These are phyloP conservation scores for Candoia aspera DNA, from an alignment of 2,113 vertebrate genomes.

Conservation along the genomic window DNA sequence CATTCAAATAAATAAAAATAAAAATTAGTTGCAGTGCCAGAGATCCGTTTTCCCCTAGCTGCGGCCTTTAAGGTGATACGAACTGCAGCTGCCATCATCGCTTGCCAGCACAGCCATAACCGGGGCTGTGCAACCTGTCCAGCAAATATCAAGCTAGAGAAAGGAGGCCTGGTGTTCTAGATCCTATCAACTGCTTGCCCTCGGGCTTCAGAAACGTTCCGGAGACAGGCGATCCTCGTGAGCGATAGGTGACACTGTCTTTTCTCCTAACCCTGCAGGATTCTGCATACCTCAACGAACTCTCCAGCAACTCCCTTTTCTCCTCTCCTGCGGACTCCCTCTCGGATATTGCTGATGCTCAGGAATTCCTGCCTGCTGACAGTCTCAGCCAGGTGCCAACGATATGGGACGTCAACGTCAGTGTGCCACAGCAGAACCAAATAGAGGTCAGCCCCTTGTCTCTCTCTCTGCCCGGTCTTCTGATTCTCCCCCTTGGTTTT, in stretches of 20 bases:
- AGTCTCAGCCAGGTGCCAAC: constrained; percentile 85
- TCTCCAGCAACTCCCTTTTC: constrained; percentile 88
- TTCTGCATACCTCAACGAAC: constrained; percentile 86
- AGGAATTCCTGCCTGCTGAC: constrained; percentile 80
- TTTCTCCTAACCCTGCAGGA: constrained; percentile 74
- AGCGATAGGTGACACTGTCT: background rate
- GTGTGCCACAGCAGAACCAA: constrained; percentile 71
- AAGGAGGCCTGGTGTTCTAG: background rate
- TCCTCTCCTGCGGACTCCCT: constrained; percentile 91
- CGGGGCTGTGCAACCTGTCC: background rate
- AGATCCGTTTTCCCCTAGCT: background rate
- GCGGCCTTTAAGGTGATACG: background rate
- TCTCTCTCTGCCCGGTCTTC: background rate
- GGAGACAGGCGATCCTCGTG: background rate
- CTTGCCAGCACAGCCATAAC: background rate
- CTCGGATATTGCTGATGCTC: constrained; percentile 84
- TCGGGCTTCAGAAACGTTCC: background rate
- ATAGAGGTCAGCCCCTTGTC: constrained; percentile 73
- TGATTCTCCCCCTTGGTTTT: too few species aligned
- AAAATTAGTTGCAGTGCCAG: background rate
- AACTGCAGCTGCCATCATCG: background rate
- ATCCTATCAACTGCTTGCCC: background rate
- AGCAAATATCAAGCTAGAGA: background rate
- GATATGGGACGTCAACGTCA: constrained; percentile 88
- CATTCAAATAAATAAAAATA: background rate